Evolutionary conservation across 2,797 vertebrate species (phyloP).

Genomic region (Rhadinocentrus ornatus): DNA sequence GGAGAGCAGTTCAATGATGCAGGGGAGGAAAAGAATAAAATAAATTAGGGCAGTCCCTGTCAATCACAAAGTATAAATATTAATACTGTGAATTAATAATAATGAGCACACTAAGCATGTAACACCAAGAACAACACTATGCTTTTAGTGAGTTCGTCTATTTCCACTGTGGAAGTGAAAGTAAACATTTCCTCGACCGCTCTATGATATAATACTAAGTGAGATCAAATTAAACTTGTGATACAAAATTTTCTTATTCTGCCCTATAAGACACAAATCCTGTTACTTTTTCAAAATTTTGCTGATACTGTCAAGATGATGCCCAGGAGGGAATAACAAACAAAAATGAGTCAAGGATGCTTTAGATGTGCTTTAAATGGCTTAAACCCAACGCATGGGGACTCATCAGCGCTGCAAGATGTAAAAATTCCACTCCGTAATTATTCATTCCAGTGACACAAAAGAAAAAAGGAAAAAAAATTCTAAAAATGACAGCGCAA

Average conservation of each 20-base stretch:
- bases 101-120: background rate
- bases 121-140: background rate
- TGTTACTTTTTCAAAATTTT: background rate
- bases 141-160: background rate
- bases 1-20: conserved; percentile 22
- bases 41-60: conserved; percentile 17
- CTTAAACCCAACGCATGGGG: background rate
- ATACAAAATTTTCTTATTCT: background rate
- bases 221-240: background rate
- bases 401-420: background rate
- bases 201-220: background rate
- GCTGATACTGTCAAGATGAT: background rate
- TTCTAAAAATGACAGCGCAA: conserved; percentile 14
- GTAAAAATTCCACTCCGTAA: background rate
- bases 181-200: background rate
- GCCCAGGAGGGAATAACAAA: background rate
- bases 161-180: background rate
- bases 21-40: conserved; percentile 3
- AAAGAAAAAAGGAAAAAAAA: conserved; percentile 19
- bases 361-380: background rate
- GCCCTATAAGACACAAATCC: background rate
- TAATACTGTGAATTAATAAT: conserved; percentile 30
- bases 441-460: conserved; percentile 3
- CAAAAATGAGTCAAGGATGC: background rate
- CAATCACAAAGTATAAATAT: conserved; percentile 32